Percentiles rank a stretch among this genome's conserved stretches.
phyloP scores from a whole-genome alignment of 2,113 vertebrate species.

The Gasterosteus aculeatus region DNA sequence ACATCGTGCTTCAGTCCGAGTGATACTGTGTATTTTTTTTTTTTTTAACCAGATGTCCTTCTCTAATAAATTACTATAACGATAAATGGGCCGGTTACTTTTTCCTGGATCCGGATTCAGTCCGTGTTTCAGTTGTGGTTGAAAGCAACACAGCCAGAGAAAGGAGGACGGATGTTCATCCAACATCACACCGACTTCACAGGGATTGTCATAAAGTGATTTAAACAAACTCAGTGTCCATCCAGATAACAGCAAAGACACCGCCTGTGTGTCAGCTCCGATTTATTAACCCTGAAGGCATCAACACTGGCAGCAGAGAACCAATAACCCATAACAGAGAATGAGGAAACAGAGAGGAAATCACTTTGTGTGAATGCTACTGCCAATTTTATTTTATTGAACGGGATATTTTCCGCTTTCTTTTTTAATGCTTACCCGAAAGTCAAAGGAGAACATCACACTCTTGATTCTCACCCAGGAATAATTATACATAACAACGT shows the following conservation, averaged over 20 bases:
- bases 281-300: constrained; percentile 80
- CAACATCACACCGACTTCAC: constrained; percentile 55
- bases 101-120: constrained; percentile 8
- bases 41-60: background rate
- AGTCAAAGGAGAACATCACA: background rate
- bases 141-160: constrained; percentile 20
- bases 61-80: background rate
- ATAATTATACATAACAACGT: background rate
- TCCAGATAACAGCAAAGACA: constrained; percentile 62
- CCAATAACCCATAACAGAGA: constrained; percentile 25
- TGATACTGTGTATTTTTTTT: background rate
- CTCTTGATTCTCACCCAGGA: background rate
- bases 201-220: constrained; percentile 73
- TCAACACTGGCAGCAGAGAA: constrained; percentile 60
- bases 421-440: background rate
- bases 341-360: constrained; percentile 42
- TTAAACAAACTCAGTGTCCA: constrained; percentile 84
- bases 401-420: constrained; percentile 15
- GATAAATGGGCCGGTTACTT: background rate
- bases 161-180: constrained; percentile 28
- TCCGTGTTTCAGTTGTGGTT: background rate
- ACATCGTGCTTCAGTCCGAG: background rate
- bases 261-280: constrained; percentile 74
- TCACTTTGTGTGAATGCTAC: constrained; percentile 30
- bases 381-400: constrained; percentile 19